phyloP scores from a whole-genome alignment of 2,888 invertebrate genomes.

The Parnassius orleans region DNA sequence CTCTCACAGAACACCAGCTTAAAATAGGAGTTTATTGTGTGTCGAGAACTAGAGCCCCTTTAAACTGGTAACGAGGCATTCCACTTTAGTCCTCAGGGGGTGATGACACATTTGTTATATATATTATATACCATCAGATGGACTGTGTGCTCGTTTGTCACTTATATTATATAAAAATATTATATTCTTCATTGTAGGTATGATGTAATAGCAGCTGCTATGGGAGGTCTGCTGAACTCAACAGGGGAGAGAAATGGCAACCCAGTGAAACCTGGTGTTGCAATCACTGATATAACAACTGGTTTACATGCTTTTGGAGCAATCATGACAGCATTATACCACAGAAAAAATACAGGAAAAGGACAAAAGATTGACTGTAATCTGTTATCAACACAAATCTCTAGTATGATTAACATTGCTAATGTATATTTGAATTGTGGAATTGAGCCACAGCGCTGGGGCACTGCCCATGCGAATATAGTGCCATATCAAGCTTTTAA shows the following conservation, averaged over 20 bases:
- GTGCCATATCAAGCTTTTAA: conserved; percentile 96
- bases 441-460: conserved; percentile 88
- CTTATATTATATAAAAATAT: too few species aligned
- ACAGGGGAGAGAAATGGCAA: conserved; percentile 92
- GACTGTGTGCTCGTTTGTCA: too few species aligned
- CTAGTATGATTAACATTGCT: conserved; percentile 93
- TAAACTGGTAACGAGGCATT: too few species aligned
- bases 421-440: conserved; percentile 94
- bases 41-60: too few species aligned
- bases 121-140: too few species aligned
- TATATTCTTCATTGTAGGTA: conserved; percentile 71
- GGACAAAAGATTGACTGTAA: conserved; percentile 98
- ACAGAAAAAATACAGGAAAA: conserved; percentile 86
- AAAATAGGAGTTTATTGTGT: too few species aligned
- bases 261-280: conserved; percentile 95
- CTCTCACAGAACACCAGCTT: too few species aligned
- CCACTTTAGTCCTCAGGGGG: too few species aligned
- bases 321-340: conserved; percentile 93
- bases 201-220: conserved; percentile 96
- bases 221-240: conserved; percentile 93
- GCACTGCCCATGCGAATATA: conserved; percentile 96
- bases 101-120: too few species aligned
- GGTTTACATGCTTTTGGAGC: conserved; percentile 97
- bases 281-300: conserved; percentile 95
- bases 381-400: conserved; percentile 95